Base-by-base conservation (phyloP, 2,797 vertebrate species). In the Microctenopoma stevenorrisi region DNA sequence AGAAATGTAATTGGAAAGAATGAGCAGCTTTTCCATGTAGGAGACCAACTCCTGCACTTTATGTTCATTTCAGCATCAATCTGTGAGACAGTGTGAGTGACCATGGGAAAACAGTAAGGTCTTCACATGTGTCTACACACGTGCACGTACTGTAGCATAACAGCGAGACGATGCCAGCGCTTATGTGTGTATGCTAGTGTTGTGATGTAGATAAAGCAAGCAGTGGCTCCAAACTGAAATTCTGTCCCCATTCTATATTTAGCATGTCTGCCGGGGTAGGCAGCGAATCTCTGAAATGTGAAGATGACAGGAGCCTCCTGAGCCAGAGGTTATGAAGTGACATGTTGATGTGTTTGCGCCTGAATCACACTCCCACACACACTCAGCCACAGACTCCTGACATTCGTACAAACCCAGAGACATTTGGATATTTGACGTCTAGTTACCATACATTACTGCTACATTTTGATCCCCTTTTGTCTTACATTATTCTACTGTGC, bases 271-370 rank as follows among this genome's bases (percentile, higher is more conserved):
- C 86, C 76, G 76, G 89, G 86, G 82, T 72, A 88, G 88, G 90
- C 89, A 87, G 86, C 91, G 87, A 85, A 90, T 93, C 90, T 94
- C 86, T 87, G 85, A 89, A 86, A 91, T 92, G 88, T 88, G 83
- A 88, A 91, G 90, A 93, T 93, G 92, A 94, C 92, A 94, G 91
- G 88, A 94, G 84, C 80, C 86, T 89, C 87, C 85, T 86, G 86
- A 90, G 89, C 90, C 91, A 92, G 91, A 90, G 92, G 92, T 93
- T 94, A 90, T 80, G 82, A 91, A 93, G 91, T 92, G 91, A 92
- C 92, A 91, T 93, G 86, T 90, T 86, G 82, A 90, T 93, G 92
- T 86, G 83, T 85, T 90, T 89, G 85, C 72, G 79, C 79, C 84
- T 88, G 88, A 93, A 89, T 92, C 88, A 87, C 81, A 79, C 88